Evolutionary conservation across 2,888 invertebrate genomes (phyloP).

Genomic region (Norana najaformis): DNA sequence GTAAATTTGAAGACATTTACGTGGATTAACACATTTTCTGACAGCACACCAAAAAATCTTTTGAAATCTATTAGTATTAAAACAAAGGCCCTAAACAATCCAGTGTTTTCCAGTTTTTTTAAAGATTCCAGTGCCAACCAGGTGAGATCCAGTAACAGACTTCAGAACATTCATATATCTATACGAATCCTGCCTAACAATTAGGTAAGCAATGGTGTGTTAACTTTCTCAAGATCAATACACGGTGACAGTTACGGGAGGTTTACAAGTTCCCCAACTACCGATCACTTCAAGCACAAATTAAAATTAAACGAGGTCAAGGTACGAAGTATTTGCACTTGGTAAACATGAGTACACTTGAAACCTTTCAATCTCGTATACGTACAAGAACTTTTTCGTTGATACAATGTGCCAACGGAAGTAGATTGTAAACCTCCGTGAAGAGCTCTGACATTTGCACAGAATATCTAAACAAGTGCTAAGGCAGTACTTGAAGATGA

Average conservation of each 20-base stretch:
- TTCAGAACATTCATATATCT: too few relatives aligned
- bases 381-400: conserved; percentile 77
- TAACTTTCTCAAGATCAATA: not conserved
- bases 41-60: not conserved
- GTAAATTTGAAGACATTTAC: too few relatives aligned
- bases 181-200: not conserved
- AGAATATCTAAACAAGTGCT: conserved; percentile 67
- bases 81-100: too few relatives aligned
- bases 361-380: conserved; percentile 25
- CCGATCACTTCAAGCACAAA: not conserved
- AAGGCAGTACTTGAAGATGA: not conserved
- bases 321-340: not conserved
- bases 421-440: conserved; percentile 97
- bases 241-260: not conserved
- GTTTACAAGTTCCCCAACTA: not conserved
- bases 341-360: not conserved
- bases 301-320: not conserved
- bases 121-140: too few relatives aligned
- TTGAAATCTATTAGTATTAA: too few relatives aligned
- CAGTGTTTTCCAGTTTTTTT: too few relatives aligned
- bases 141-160: too few relatives aligned
- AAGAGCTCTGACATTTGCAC: conserved; percentile 94
- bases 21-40: too few relatives aligned
- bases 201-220: not conserved
- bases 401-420: conserved; percentile 93